Conservation (phyloP, 30 jellyfish, hydroid and myxozoan genomes). For the Hydra vulgaris region DNA sequence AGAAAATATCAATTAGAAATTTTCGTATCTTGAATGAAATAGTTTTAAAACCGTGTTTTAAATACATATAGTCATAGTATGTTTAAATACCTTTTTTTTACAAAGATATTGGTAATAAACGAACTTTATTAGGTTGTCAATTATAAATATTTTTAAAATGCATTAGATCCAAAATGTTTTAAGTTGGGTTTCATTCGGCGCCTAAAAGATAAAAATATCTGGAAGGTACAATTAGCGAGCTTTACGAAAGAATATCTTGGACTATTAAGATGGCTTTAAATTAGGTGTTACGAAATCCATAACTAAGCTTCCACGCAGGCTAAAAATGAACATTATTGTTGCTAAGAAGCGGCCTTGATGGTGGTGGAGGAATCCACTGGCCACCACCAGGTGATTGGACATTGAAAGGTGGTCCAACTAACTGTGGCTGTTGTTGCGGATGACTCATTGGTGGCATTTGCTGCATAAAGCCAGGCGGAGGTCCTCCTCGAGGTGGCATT, state of each 20-base stretch:
- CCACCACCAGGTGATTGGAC: slow-evolving; percentile 29
- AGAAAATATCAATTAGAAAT: too few relatives aligned
- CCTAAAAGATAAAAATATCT: background rate
- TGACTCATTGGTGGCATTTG: slow-evolving; percentile 24
- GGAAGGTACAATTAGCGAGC: background rate
- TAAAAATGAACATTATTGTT: background rate
- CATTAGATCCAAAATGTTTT: background rate
- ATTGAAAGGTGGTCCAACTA: slow-evolving; percentile 9
- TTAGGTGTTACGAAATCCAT: background rate
- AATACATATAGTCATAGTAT: too few relatives aligned
- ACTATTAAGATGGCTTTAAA: background rate
- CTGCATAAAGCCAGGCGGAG: slow-evolving; percentile 6
- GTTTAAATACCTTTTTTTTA: too few relatives aligned
- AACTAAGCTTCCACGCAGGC: background rate
- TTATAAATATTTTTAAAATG: background rate
- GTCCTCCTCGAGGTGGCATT: slow-evolving; percentile 26
- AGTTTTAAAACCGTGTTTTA: background rate
- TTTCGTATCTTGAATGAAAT: too few relatives aligned
- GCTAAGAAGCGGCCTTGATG: background rate
- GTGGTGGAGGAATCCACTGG: slow-evolving; percentile 33
- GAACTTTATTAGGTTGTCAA: background rate
- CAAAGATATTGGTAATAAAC: background rate
- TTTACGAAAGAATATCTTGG: background rate
- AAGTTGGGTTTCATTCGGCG: background rate
- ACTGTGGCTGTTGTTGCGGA: slow-evolving; percentile 20